Evolutionary conservation across 2,888 invertebrate genomes (phyloP).

Genomic region (Priapulus caudatus): DNA sequence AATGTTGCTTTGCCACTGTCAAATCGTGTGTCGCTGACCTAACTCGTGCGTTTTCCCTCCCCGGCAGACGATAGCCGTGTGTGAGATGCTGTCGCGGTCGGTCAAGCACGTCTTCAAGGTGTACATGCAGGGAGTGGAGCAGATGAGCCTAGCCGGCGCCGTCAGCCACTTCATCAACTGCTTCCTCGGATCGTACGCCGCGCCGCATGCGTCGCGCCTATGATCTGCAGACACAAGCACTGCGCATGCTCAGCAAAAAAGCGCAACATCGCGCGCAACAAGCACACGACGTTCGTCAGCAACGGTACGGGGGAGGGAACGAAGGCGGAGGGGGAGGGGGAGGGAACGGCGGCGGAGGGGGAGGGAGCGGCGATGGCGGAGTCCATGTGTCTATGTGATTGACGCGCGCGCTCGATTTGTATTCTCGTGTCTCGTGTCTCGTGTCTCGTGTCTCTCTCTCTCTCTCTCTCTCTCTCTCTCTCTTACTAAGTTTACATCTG

Average conservation of each 20-base stretch:
- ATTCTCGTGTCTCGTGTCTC: no score
- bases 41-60: slow-evolving; percentile 7
- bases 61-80: slow-evolving; percentile 70
- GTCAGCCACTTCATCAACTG: slow-evolving; percentile 95
- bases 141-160: slow-evolving; percentile 77
- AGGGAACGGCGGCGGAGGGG: no score
- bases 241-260: no score
- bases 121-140: slow-evolving; percentile 79
- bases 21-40: no score
- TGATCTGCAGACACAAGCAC: no score
- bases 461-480: no score
- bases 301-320: slow-evolving; percentile 1
- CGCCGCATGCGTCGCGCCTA: slow-evolving; percentile 57
- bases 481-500: no score
- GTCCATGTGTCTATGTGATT: not conserved
- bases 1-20: no score
- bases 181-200: slow-evolving; percentile 63
- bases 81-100: slow-evolving; percentile 75
- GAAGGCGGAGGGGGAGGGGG: slow-evolving; percentile 4
- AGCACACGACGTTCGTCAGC: slow-evolving; percentile 17
- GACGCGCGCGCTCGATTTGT: no score
- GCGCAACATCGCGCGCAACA: slow-evolving; percentile 55
- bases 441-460: no score
- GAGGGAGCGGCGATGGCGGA: not conserved
- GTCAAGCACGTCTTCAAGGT: slow-evolving; percentile 86